Evolutionary conservation across 2,797 vertebrate species (phyloP), one percentile per base, ranked within the genome.

Genomic region (Sebastes steindachneri): DNA sequence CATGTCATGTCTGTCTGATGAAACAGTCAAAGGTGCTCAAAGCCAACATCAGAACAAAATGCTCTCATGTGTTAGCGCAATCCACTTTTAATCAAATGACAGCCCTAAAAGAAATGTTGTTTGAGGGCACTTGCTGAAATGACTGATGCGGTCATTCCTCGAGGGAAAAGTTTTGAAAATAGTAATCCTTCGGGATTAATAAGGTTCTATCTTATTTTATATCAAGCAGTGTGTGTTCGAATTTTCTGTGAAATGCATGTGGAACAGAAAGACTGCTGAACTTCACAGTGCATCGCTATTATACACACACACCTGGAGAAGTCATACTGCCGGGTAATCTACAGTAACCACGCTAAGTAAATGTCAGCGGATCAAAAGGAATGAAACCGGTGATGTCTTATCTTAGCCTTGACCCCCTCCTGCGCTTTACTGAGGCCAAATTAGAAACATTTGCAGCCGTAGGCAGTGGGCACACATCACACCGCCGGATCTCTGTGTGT

Each of bases 351-450:
- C 68, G n/a, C 21, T 9, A 4, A 58, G 68, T 65, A 58, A 54
- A 86, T 77, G 68, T 81, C 79, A 86, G 48, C 53, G 15, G 17
- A 84, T 80, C 65, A 79, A 73, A 64, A 79, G 35, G 66, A 68
- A 21, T 35, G 1, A 71, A 82, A 73, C 1, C 11, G 45, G 57
- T 64, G 21, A n/a, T 0, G 4, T 62, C 37, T 68, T 29, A 71
- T 81, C 73, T 72, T 9, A 3, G 54, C 70, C 51, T 54, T 57
- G 59, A 68, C 63, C 67, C 48, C 31, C 57, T 75, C 12, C 59
- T 45, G 48, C 3, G 1, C 26, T 4, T 15, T 7, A n/a, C 29
- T 74, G 26, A 73, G 64, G 41, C 23, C 31, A 63, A n/a, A 33
- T 33, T 31, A 26, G 45, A 51, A 86, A 68, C 68, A 71, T 73